These are phyloP conservation scores for Rambutsinella grinnellia DNA, from an alignment of 2,888 invertebrate species.

Conservation along the genomic window DNA sequence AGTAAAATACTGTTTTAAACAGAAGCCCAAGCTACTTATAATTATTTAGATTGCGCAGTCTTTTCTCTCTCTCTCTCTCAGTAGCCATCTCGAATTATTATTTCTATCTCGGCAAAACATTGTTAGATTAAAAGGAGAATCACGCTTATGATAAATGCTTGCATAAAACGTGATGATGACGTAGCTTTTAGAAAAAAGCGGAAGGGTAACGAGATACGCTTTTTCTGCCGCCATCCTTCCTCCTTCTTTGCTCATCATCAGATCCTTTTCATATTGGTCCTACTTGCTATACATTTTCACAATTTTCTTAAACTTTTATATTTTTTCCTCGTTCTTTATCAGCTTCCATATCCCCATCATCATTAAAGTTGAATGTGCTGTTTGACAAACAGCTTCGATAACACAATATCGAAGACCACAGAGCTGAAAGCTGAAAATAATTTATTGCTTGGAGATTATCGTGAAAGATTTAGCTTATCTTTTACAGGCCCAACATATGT, in stretches of 20 bases:
- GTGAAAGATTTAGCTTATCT: background rate
- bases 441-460: conserved; percentile 45
- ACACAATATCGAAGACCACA: conserved; percentile 21
- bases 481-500: background rate
- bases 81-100: too few relatives aligned
- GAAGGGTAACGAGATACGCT: conserved; percentile 52
- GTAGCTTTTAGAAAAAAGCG: conserved; percentile 30
- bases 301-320: conserved; percentile 8
- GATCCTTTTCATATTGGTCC: conserved; percentile 24
- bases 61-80: too few relatives aligned
- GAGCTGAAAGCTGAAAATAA: conserved; percentile 28
- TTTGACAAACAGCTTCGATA: conserved; percentile 50
- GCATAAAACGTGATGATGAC: background rate
- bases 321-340: conserved; percentile 19
- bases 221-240: conserved; percentile 37
- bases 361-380: conserved; percentile 41
- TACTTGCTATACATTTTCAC: too few relatives aligned
- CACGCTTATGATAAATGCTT: too few relatives aligned
- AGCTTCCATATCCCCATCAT: conserved; percentile 33
- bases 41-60: too few relatives aligned
- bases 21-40: too few relatives aligned
- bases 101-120: too few relatives aligned
- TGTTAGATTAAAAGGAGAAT: too few relatives aligned
- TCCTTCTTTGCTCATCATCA: conserved; percentile 39
- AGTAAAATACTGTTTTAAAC: too few relatives aligned